Evolutionary conservation across 2,797 vertebrate genomes (phyloP), one percentile per base, ranked within the genome.

Genomic region (Hydrocynus forskahlii): DNA sequence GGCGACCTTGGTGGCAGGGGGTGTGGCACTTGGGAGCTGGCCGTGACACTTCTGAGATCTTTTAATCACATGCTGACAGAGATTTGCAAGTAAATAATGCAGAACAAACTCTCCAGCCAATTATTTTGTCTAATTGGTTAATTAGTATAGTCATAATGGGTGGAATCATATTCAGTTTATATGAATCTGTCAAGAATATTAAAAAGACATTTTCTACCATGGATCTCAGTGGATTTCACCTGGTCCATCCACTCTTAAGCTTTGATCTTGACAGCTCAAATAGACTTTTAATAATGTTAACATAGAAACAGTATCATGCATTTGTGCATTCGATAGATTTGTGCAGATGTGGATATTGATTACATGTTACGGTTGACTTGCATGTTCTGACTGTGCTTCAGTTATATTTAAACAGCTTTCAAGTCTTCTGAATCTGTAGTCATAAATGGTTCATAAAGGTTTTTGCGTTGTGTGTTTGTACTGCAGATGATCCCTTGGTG

Each of bases 401-500:
- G 45, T 50, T 70, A 52, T n/a, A 40, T 4, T 45, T 21, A 2
- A 45, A 68, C 40, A 23, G 40, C 4, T 14, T 48, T 35, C 35
- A 35, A 35, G 35, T 38, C 54, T 19, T 23, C 21, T 17, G 25
- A 54, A 19, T 73, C 25, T 57, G 17, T 19, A 8, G 12, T 73
- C n/a, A 38, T 40, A 57, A 19, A n/a, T 71, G 69, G 9, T 21
- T 2, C 17, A n/a, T 38, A 19, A 25, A 40, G 29, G n/a, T 52
- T 40, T 73, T 62, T 69, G 55, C 55, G 19, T 4, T 59, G 23
- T 75, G 35, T 83, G 54, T 81, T 23, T 76, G 59, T 86, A 45
- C 66, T 86, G 67, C 91, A 97, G 97, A 95, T 52, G 93, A 98
- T 88, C 96, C 96, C 52, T 88, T 90, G 81, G 91, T 97, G 89